These are phyloP conservation scores for Hippocampus mohnikei DNA, from an alignment of 2,113 vertebrate genomes.

Conservation along the genomic window DNA sequence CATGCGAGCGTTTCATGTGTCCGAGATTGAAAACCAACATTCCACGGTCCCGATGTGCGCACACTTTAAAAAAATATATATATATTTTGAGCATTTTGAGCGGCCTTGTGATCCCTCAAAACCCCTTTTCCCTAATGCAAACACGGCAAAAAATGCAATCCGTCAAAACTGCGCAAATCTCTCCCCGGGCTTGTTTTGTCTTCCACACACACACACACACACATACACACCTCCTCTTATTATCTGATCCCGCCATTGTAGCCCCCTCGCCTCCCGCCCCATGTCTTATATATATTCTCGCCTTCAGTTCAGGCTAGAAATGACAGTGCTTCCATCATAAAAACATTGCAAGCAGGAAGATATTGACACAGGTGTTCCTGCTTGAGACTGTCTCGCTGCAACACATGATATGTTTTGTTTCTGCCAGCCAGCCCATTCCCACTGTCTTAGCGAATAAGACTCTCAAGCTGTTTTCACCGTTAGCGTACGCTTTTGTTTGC, in stretches of 20 bases:
- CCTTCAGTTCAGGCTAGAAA: slow-evolving; percentile 14
- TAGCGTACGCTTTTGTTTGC: slow-evolving; percentile 15
- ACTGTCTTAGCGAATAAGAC: slow-evolving; percentile 36
- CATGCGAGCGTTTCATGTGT: slow-evolving; percentile 69
- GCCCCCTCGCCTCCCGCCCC: slow-evolving; percentile 5
- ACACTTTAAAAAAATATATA: slow-evolving; percentile 69
- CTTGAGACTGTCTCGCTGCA: slow-evolving; percentile 18
- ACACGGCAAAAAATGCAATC: slow-evolving; percentile 64
- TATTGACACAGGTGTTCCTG: slow-evolving; percentile 40
- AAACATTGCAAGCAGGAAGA: slow-evolving; percentile 22
- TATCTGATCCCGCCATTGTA: slow-evolving; percentile 58
- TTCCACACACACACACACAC: not conserved
- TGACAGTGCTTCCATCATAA: slow-evolving; percentile 28
- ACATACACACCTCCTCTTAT: slow-evolving; percentile 41
- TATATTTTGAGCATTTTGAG: slow-evolving; percentile 67
- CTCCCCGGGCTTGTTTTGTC: slow-evolving; percentile 34
- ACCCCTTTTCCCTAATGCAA: slow-evolving; percentile 67
- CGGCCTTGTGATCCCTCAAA: slow-evolving; percentile 67
- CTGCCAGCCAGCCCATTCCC: slow-evolving; percentile 17
- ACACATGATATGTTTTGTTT: slow-evolving; percentile 31
- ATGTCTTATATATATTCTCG: not conserved
- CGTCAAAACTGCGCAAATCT: slow-evolving; percentile 43
- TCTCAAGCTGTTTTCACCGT: slow-evolving; percentile 10
- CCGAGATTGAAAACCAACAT: slow-evolving; percentile 76
- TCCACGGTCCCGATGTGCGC: slow-evolving; percentile 68